phyloP scores from a whole-genome alignment of 2,888 invertebrate genomes.

The Choristoneura rosaceana region DNA sequence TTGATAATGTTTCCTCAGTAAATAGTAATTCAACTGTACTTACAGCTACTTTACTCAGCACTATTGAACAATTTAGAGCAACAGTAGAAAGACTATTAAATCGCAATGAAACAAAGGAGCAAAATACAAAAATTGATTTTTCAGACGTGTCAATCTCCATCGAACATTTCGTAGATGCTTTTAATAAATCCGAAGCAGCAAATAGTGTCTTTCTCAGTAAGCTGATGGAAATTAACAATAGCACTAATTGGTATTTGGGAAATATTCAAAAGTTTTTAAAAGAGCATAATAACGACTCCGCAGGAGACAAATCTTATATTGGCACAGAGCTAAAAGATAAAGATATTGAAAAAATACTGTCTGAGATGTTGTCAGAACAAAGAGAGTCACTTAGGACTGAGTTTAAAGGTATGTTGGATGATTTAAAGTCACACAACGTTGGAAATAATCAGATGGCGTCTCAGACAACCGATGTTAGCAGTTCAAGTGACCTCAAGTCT shows the following conservation, averaged over 20 bases:
- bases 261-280: constrained; percentile 24
- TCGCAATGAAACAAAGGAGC: constrained; percentile 22
- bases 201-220: constrained; percentile 20
- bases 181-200: constrained; percentile 18
- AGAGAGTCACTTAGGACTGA: constrained; percentile 25
- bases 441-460: constrained; percentile 17
- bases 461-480: not conserved
- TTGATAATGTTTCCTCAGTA: constrained; percentile 1
- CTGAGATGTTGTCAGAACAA: constrained; percentile 26
- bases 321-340: constrained; percentile 1
- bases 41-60: constrained; percentile 9
- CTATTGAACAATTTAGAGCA: constrained; percentile 25
- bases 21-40: constrained; percentile 18
- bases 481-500: constrained; percentile 16
- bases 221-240: constrained; percentile 23
- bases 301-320: not conserved
- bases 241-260: constrained; percentile 26
- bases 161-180: constrained; percentile 14
- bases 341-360: constrained; percentile 16
- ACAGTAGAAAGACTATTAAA: constrained; percentile 29
- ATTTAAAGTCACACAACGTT: constrained; percentile 17
- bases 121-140: not conserved
- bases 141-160: constrained; percentile 20
- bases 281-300: not conserved
- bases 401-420: constrained; percentile 27